Base-by-base conservation (phyloP, 2,888 invertebrate species). In the Ophion obscuratus region DNA sequence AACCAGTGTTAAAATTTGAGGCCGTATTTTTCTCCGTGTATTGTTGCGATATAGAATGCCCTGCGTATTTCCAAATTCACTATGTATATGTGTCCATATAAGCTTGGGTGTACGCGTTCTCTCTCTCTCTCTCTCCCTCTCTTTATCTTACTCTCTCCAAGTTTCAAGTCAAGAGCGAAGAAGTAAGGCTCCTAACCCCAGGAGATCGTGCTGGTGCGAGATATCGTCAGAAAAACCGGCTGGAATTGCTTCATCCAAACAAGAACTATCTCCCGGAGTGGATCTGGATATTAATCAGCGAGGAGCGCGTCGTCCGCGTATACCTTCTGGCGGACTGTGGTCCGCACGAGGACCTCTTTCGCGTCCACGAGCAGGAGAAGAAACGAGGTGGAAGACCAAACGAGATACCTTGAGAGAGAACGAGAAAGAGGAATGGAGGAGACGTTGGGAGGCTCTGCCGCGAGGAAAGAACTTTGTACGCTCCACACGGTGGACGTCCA, bases 161-260 rank as follows among this genome's bases (percentile, higher is more conserved):
- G 81, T 75, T 68, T 74, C 68, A 57, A 81, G 73, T 44, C 76
- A 74, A 75, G 81, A 81, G 77, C 44, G 73, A 73, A 53, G 62
- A 64, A 71, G 78, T 81, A 86, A 87, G 76, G 64, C 78, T 61
- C 36, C 61, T 74, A 83, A 68, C 84, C 85, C 82, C 86, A 57
- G 81, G 81, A 85, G 86, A 87, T 86, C 83, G 84, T 85, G 84
- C 86, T 86, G 88, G 90, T 87, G 90, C 91, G 91, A 89, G 91
- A 90, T 91, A 91, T 90, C 90, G 91, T 90, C 89, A 89, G 90
- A 92, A 91, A 92, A 91, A 89, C 91, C 90, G 91, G 90, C 91
- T 91, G 88, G 90, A 93, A 93, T 92, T 92, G 92, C 93, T 93
- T 93, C 92, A 92, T 93, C 91, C 91, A 90, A 91, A 91, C 91